Evolutionary conservation across 2,888 invertebrate species (phyloP).

Genomic region (Cataglyphis albicans): DNA sequence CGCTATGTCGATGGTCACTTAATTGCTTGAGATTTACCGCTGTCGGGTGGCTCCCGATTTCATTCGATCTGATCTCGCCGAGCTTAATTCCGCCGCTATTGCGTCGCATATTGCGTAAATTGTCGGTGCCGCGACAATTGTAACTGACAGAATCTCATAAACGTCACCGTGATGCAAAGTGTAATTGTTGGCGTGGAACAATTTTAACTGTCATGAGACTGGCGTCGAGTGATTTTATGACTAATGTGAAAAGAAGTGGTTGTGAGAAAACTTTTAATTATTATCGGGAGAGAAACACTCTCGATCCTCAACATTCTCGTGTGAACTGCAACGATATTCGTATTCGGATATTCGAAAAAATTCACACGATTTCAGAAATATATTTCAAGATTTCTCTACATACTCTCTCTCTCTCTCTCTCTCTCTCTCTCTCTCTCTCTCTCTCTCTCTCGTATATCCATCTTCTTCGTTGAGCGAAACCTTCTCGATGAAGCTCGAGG

Average conservation of each 20-base stretch:
- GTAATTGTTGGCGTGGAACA: slow-evolving; percentile 38
- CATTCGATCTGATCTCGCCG: slow-evolving; percentile 63
- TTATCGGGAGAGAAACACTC: background rate
- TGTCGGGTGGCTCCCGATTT: slow-evolving; percentile 64
- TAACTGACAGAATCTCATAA: slow-evolving; percentile 45
- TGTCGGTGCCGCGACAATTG: slow-evolving; percentile 8
- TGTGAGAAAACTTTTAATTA: background rate
- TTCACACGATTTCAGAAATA: background rate
- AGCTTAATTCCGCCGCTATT: slow-evolving; percentile 27
- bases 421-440: background rate
- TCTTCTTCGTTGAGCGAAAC: background rate
- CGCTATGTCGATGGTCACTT: slow-evolving; percentile 68
- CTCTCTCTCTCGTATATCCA: background rate
- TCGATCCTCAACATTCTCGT: background rate
- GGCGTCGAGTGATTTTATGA: slow-evolving; percentile 37
- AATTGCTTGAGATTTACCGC: slow-evolving; percentile 72
- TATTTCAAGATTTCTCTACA: background rate
- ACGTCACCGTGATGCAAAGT: slow-evolving; percentile 34
- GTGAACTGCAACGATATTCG: too few species aligned
- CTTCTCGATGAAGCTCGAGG: background rate
- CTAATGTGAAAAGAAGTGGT: slow-evolving; percentile 23
- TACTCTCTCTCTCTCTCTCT: background rate
- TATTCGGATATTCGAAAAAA: background rate
- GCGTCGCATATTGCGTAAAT: slow-evolving; percentile 37
- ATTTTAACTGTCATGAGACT: slow-evolving; percentile 15